Conservation (phyloP, 2,113 vertebrate species). For the Hiodon tergisus region DNA sequence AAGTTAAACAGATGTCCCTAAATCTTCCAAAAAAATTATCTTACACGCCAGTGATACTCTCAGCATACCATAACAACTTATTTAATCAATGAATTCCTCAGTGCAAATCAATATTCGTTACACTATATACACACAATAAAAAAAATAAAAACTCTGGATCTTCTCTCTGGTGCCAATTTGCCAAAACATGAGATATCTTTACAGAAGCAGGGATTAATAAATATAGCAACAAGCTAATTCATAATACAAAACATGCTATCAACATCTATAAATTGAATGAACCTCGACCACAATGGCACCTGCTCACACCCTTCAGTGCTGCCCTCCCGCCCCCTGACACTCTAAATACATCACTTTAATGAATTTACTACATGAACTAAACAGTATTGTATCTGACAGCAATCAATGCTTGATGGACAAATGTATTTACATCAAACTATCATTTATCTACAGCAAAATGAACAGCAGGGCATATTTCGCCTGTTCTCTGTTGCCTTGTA, state of each 20-base stretch:
- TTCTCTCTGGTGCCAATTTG: neutral
- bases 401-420: neutral
- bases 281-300: neutral
- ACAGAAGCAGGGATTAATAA: neutral
- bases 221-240: conserved; percentile 7
- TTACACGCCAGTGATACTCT: conserved; percentile 6
- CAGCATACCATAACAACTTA: conserved; percentile 6
- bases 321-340: neutral
- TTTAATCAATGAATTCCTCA: conserved; percentile 14
- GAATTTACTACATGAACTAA: neutral
- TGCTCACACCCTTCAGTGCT: neutral
- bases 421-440: neutral
- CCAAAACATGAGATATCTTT: conserved; percentile 9
- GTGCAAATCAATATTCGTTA: conserved; percentile 18
- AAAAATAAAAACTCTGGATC: conserved; percentile 22
- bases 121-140: conserved; percentile 14
- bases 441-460: neutral
- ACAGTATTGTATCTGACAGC: neutral
- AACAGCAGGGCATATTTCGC: neutral
- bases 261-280: too few relatives aligned
- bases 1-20: neutral
- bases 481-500: neutral
- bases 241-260: conserved; percentile 6
- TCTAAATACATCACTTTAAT: conserved; percentile 7
- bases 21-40: neutral